These are phyloP conservation scores for Conomelus anceps DNA, from an alignment of 2,888 invertebrate species.

Conservation along the genomic window DNA sequence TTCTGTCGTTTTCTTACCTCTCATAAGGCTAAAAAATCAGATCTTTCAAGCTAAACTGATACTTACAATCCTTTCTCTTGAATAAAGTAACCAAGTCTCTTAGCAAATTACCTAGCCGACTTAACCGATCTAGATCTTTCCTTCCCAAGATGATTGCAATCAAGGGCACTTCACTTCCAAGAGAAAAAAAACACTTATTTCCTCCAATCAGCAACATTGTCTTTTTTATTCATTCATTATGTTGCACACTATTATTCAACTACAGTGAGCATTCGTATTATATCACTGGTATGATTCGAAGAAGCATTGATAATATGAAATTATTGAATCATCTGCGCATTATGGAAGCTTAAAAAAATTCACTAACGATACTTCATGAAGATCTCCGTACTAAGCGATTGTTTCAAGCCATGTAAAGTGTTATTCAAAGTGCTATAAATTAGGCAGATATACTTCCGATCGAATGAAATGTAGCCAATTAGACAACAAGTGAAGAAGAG, in stretches of 20 bases:
- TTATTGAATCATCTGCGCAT: not conserved
- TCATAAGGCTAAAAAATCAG: no score
- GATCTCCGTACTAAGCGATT: not conserved
- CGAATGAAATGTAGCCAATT: not conserved
- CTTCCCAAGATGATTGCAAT: not conserved
- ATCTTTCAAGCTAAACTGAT: no score
- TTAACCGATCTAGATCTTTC: no score
- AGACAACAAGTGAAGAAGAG: not conserved
- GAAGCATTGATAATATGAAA: not conserved
- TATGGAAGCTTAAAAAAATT: not conserved
- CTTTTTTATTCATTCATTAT: not conserved
- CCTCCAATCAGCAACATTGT: not conserved
- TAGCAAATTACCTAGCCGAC: no score
- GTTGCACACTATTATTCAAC: not conserved
- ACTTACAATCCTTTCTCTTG: no score
- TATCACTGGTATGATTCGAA: no score
- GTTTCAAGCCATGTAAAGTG: not conserved
- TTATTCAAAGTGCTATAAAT: not conserved
- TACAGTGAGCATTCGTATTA: not conserved
- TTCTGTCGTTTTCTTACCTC: no score
- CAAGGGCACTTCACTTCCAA: not conserved
- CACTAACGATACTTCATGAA: not conserved
- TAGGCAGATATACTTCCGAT: not conserved
- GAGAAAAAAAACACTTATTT: not conserved
- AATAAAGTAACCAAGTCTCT: no score